Evolutionary conservation across 2,113 vertebrate species (phyloP).

Genomic region (Hyaena hyaena): DNA sequence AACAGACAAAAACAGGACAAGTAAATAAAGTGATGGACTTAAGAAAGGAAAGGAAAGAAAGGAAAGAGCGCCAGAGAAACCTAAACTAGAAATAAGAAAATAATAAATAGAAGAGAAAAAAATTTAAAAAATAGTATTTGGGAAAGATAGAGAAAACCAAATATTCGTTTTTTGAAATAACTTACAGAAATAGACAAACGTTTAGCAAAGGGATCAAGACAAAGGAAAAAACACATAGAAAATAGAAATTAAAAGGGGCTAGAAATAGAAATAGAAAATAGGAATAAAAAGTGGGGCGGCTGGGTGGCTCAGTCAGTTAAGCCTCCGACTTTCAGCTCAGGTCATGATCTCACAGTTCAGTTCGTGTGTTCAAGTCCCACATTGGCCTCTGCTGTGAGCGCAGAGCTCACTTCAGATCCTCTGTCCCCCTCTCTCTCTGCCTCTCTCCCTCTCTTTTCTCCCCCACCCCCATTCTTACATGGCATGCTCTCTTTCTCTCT

Average conservation of each 20-base stretch:
- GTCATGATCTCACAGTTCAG: no score
- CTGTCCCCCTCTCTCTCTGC: no score
- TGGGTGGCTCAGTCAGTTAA: no score
- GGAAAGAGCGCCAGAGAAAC: not conserved
- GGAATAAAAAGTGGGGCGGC: not conserved
- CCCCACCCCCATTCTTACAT: no score
- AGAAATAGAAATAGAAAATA: constrained; percentile 23
- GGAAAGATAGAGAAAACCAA: not conserved
- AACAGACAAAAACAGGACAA: not conserved
- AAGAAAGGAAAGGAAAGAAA: no score
- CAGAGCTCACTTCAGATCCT: no score
- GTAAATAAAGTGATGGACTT: not conserved
- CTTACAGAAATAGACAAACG: not conserved
- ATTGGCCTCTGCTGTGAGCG: no score
- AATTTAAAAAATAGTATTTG: not conserved
- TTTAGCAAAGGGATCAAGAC: not conserved
- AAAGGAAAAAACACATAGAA: not conserved
- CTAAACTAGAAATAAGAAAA: constrained; percentile 23
- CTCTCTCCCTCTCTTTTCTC: no score
- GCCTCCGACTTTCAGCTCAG: no score
- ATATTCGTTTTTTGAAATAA: not conserved
- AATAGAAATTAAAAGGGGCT: not conserved
- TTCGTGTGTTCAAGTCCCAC: no score
- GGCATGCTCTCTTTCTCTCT: no score
- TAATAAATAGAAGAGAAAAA: not conserved